Evolutionary conservation across 2,888 invertebrate species (phyloP).

Genomic region (Labia minor): DNA sequence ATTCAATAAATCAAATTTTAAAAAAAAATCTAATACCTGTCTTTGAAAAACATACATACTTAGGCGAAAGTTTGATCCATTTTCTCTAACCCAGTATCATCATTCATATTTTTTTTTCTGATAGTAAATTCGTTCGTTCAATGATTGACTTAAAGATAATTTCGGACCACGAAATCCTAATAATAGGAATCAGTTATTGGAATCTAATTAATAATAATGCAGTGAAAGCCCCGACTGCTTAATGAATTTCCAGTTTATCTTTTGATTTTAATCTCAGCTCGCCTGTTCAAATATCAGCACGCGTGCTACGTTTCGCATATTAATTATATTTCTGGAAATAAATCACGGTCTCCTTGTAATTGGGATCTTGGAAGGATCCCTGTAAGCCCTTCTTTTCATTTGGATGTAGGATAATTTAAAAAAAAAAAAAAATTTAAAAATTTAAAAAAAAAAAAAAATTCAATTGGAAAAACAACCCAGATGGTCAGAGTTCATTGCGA

Average conservation of each 20-base stretch:
- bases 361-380: not conserved
- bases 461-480: not conserved
- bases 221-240: not conserved
- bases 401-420: not conserved
- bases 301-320: slow-evolving; percentile 2
- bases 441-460: not conserved
- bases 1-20: too few species aligned
- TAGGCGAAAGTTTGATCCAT: too few species aligned
- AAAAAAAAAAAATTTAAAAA: not conserved
- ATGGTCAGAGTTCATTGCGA: not conserved
- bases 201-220: not conserved
- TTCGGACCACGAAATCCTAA: not conserved
- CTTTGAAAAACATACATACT: too few species aligned
- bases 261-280: not conserved
- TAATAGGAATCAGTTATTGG: slow-evolving; percentile 1
- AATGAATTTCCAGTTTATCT: not conserved
- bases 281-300: not conserved
- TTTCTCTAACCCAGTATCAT: not conserved
- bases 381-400: not conserved
- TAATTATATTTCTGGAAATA: not conserved
- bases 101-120: not conserved
- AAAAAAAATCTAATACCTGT: too few species aligned
- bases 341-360: not conserved
- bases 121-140: not conserved
- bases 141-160: not conserved